Evolutionary conservation across 2,113 vertebrate genomes (phyloP).

Genomic region (Menidia beryllina): DNA sequence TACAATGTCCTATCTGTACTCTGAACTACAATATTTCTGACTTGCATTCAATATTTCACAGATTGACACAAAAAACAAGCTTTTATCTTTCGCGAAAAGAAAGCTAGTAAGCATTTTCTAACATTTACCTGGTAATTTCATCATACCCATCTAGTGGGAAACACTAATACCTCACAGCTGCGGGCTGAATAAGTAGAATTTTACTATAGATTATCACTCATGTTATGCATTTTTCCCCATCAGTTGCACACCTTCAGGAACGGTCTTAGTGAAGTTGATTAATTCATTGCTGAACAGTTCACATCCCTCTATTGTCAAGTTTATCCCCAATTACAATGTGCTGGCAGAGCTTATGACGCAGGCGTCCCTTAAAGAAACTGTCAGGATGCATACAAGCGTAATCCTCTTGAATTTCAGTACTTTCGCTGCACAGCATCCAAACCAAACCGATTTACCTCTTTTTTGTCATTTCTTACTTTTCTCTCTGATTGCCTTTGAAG

Average conservation of each 20-base stretch:
- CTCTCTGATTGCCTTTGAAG: conserved; percentile 42
- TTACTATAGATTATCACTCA: conserved; percentile 5
- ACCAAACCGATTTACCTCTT: conserved; percentile 13
- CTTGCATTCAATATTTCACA: no score
- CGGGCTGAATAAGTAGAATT: conserved; percentile 9
- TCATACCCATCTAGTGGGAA: background rate
- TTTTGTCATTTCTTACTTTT: conserved; percentile 10
- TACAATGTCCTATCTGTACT: no score
- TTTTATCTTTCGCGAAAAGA: background rate
- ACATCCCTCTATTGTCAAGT: conserved; percentile 29
- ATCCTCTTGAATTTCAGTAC: conserved; percentile 43
- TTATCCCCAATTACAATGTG: conserved; percentile 38
- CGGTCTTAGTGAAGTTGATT: conserved; percentile 18
- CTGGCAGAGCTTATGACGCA: conserved; percentile 25
- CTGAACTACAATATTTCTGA: no score
- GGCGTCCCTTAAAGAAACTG: conserved; percentile 37
- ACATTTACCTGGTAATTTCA: background rate
- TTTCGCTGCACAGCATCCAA: conserved; percentile 7
- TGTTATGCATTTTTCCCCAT: conserved; percentile 13
- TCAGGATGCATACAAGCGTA: conserved; percentile 46
- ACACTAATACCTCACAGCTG: background rate
- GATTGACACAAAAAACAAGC: no score
- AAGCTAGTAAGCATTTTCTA: background rate
- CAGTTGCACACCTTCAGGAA: background rate
- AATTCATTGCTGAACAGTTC: conserved; percentile 26